phyloP scores from a whole-genome alignment of 2,888 invertebrate species.

The Drosophila neutralis region DNA sequence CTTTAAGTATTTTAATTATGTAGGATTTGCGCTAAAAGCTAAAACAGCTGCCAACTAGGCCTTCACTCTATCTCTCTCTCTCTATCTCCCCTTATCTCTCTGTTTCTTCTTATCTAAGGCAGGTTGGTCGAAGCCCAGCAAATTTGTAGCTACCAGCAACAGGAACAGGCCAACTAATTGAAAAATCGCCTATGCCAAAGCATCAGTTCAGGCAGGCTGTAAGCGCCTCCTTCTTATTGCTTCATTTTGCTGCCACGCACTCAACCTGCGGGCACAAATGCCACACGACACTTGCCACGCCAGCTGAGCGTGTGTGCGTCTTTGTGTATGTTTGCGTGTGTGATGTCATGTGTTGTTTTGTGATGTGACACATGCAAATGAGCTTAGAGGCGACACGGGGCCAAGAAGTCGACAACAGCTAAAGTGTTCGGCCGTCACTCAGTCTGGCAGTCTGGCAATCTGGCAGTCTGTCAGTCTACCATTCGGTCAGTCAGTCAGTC shows the following conservation, averaged over 20 bases:
- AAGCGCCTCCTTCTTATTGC: not conserved
- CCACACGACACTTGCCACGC: slow-evolving; percentile 21
- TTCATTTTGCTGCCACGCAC: slow-evolving; percentile 10
- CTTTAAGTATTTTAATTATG: slow-evolving; percentile 79
- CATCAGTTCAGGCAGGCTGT: slow-evolving; percentile 25
- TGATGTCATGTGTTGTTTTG: slow-evolving; percentile 47
- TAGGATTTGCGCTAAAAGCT: slow-evolving; percentile 67
- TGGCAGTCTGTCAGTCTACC: slow-evolving; percentile 5
- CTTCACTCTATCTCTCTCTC: too few species aligned
- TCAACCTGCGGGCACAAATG: slow-evolving; percentile 20
- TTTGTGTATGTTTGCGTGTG: slow-evolving; percentile 19
- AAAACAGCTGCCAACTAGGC: slow-evolving; percentile 27
- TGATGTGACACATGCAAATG: slow-evolving; percentile 74
- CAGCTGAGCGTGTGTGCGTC: slow-evolving; percentile 6
- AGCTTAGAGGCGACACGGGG: slow-evolving; percentile 36
- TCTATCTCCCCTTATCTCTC: not conserved
- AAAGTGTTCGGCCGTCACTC: slow-evolving; percentile 46
- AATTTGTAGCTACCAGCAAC: slow-evolving; percentile 61
- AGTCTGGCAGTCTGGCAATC: slow-evolving; percentile 18
- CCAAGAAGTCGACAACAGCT: slow-evolving; percentile 40
- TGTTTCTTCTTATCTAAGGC: not conserved
- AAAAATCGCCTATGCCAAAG: slow-evolving; percentile 70
- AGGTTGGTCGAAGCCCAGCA: slow-evolving; percentile 51
- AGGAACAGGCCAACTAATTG: slow-evolving; percentile 65
- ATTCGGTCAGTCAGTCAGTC: not conserved